Conservation (phyloP, 2,113 vertebrate genomes). For the Anarhynchus alexandrinus region DNA sequence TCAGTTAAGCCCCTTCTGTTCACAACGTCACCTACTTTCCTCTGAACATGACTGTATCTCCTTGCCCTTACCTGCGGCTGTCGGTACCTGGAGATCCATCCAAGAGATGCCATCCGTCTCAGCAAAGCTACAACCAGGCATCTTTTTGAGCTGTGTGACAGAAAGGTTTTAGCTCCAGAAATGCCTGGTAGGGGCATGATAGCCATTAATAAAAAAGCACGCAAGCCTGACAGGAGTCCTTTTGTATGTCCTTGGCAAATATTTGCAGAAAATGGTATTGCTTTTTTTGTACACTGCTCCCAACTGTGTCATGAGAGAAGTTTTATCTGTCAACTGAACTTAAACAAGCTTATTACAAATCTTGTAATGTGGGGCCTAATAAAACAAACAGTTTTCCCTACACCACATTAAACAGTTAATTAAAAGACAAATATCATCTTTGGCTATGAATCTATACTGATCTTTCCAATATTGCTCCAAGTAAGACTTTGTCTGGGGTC, state of each 20-base stretch:
- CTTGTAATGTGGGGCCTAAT: background rate
- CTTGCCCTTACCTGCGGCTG: background rate
- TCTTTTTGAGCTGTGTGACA: background rate
- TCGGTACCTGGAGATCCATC: background rate
- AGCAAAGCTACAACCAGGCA: background rate
- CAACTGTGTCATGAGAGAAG: background rate
- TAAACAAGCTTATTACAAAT: background rate
- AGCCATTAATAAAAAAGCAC: background rate
- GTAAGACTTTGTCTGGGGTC: background rate
- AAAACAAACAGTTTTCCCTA: background rate
- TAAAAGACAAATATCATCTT: background rate
- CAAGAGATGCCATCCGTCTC: background rate
- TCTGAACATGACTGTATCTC: background rate
- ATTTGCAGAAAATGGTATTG: background rate
- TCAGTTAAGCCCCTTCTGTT: background rate
- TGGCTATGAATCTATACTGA: background rate
- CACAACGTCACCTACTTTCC: rapidly evolving
- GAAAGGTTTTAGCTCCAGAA: background rate
- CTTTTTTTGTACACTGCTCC: background rate
- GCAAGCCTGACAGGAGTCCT: background rate
- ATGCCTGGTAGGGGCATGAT: background rate
- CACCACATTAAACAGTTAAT: background rate
- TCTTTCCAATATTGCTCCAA: background rate
- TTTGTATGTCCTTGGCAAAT: background rate
- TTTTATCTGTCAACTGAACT: background rate